Conservation (phyloP, 2,797 vertebrate genomes). For the Neoniphon sammara region DNA sequence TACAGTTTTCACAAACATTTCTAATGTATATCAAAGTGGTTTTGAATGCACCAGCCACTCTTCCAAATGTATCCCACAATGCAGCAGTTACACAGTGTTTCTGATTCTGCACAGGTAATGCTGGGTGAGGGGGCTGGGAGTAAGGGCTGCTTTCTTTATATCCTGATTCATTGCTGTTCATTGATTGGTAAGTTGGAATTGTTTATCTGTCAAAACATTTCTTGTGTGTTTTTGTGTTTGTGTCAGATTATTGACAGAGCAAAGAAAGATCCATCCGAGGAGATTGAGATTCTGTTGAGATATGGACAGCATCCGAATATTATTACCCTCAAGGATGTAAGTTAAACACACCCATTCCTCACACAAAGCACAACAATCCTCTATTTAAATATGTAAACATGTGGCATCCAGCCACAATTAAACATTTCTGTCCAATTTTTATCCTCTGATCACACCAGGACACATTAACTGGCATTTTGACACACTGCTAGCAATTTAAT, state of each 20-base stretch:
- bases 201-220: slow-evolving; percentile 1
- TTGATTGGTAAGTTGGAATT: background rate
- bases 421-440: background rate
- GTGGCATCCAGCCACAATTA: background rate
- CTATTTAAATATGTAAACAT: background rate
- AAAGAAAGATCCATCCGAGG: slow-evolving; percentile 94
- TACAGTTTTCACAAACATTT: too few relatives aligned
- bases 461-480: background rate
- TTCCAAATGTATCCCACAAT: too few relatives aligned
- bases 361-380: background rate
- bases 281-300: slow-evolving; percentile 95
- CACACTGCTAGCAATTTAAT: background rate
- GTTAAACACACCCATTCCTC: slow-evolving; percentile 58
- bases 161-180: background rate
- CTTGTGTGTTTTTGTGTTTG: slow-evolving; percentile 19
- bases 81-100: too few relatives aligned
- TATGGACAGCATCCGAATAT: slow-evolving; percentile 98
- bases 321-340: slow-evolving; percentile 94
- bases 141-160: background rate
- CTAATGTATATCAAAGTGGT: too few relatives aligned
- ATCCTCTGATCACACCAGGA: background rate
- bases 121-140: background rate
- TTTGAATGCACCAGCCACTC: too few relatives aligned
- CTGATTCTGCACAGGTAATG: background rate
- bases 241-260: slow-evolving; percentile 93